A percentile compares a stretch with the other conserved stretches of the same genome.
phyloP scores from a whole-genome alignment of 2,888 invertebrate species.

The Drosophila putrida region DNA sequence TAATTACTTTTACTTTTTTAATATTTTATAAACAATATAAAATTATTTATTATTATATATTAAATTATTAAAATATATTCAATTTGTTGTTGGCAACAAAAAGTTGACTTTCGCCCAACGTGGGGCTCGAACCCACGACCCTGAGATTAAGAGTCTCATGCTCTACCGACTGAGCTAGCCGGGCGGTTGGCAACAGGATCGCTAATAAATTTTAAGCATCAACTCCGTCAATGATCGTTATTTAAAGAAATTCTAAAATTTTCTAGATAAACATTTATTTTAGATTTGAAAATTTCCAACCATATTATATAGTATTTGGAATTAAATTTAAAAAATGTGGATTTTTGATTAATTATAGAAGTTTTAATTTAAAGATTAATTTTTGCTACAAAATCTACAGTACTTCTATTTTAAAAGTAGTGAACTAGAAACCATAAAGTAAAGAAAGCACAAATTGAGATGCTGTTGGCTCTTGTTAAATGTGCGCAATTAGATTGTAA shows the following conservation, averaged over 20 bases:
- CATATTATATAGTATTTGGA: too few species aligned
- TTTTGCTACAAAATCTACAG: too few species aligned
- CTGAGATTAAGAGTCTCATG: constrained; percentile 81
- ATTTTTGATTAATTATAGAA: not conserved
- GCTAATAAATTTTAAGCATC: constrained; percentile 5
- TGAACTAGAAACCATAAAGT: not conserved
- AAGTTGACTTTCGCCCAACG: constrained; percentile 66
- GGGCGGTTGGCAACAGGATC: constrained; percentile 22
- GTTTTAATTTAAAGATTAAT: too few species aligned
- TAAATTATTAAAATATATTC: not conserved
- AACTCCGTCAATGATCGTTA: not conserved
- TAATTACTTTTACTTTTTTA: constrained; percentile 1
- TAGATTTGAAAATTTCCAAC: not conserved
- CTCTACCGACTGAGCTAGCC: constrained; percentile 81
- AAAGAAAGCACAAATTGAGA: constrained; percentile 38
- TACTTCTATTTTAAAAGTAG: not conserved
- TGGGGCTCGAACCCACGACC: constrained; percentile 82
- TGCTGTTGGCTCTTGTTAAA: constrained; percentile 52
- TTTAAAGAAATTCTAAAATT: too few species aligned
- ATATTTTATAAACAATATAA: not conserved
- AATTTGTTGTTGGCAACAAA: constrained; percentile 16
- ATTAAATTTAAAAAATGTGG: not conserved
- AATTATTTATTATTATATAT: not conserved
- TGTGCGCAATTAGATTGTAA: constrained; percentile 71
- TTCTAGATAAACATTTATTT: too few species aligned